Evolutionary conservation across 2,888 invertebrate species (phyloP).

Genomic region (Lochmaea crataegi): DNA sequence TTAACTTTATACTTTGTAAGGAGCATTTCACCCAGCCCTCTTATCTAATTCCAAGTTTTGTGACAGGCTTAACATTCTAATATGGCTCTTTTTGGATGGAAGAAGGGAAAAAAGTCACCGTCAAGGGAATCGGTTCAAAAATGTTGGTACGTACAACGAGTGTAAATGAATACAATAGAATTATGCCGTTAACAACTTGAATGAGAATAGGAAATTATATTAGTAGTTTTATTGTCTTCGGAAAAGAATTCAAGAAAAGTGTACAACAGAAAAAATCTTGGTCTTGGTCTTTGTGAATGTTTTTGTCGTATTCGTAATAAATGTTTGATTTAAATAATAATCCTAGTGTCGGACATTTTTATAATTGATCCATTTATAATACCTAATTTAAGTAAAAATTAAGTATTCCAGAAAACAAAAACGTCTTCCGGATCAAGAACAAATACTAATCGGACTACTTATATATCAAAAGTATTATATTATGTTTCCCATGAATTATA

Average conservation of each 20-base stretch:
- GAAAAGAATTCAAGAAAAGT: not conserved
- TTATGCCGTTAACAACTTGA: conserved; percentile 25
- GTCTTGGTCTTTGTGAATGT: not conserved
- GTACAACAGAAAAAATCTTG: not conserved
- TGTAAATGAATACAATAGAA: conserved; percentile 31
- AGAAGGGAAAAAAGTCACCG: conserved; percentile 18
- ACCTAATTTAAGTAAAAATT: no score
- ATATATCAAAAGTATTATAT: no score
- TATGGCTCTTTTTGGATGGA: conserved; percentile 22
- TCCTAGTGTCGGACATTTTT: no score
- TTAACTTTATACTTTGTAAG: conserved; percentile 44
- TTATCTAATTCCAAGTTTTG: conserved; percentile 46
- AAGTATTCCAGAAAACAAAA: no score
- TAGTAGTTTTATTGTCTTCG: not conserved
- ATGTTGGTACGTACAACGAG: conserved; percentile 24
- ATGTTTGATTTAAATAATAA: no score
- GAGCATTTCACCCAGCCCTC: conserved; percentile 39
- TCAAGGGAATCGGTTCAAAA: conserved; percentile 27
- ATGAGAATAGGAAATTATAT: not conserved
- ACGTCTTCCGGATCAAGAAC: no score
- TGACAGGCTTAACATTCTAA: conserved; percentile 43
- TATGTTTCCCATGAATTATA: no score
- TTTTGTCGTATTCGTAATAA: no score
- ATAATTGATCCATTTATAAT: no score
- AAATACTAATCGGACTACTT: no score